These are phyloP conservation scores for Opisthograptis luteolata DNA, from an alignment of 2,888 invertebrate genomes.

Conservation along the genomic window DNA sequence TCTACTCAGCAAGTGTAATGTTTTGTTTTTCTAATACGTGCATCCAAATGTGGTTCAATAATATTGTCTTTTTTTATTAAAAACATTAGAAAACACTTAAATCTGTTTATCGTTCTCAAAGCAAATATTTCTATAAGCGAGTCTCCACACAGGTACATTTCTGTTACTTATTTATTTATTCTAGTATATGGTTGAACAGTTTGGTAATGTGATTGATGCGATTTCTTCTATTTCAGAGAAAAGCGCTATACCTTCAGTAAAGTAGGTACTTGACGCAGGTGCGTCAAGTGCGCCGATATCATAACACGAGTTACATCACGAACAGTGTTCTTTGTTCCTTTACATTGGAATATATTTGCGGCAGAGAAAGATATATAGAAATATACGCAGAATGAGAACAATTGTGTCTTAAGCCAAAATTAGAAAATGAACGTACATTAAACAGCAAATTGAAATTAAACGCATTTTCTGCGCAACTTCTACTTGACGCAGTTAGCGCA, in stretches of 20 bases:
- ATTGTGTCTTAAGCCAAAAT: slow-evolving; percentile 48
- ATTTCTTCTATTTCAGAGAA: slow-evolving; percentile 25
- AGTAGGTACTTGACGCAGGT: no score
- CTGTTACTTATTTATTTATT: not conserved
- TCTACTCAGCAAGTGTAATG: slow-evolving; percentile 7
- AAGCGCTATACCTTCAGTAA: no score
- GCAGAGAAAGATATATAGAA: slow-evolving; percentile 8
- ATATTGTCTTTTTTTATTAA: no score
- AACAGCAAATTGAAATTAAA: slow-evolving; percentile 46
- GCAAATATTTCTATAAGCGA: not conserved
- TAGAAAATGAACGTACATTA: slow-evolving; percentile 41
- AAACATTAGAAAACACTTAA: no score
- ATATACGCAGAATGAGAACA: slow-evolving; percentile 38
- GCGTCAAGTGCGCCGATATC: no score
- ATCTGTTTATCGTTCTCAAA: no score
- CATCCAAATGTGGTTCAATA: slow-evolving; percentile 2
- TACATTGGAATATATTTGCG: not conserved
- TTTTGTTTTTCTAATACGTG: slow-evolving; percentile 13
- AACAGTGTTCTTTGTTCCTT: not conserved
- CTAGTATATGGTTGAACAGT: no score
- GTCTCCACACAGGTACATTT: not conserved
- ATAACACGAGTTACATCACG: not conserved
- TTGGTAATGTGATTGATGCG: not conserved
- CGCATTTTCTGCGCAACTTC: slow-evolving; percentile 45
- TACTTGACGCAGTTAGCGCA: slow-evolving; percentile 36